These are phyloP conservation scores for Microplitis mediator DNA, from an alignment of 1,140 invertebrate genomes.

Conservation along the genomic window DNA sequence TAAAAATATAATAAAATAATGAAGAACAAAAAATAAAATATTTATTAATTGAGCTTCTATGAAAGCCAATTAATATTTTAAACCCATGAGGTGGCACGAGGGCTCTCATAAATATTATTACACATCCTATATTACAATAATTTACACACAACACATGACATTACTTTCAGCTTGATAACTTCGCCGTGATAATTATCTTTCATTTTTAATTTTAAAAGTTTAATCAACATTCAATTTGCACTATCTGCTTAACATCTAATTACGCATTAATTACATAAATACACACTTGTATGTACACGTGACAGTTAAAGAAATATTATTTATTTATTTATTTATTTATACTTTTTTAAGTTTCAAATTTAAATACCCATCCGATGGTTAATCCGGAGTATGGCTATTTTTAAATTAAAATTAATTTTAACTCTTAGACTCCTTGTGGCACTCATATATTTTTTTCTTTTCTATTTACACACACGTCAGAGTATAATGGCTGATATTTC, in stretches of 20 bases:
- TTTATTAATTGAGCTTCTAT: background rate
- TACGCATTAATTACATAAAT: slow-evolving; percentile 64
- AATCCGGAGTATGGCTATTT: background rate
- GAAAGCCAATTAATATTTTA: slow-evolving; percentile 1
- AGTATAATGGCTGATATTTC: slow-evolving; percentile 40
- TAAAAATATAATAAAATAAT: too few species aligned
- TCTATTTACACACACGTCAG: slow-evolving; percentile 47
- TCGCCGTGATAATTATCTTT: background rate
- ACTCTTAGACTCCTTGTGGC: slow-evolving; percentile 22
- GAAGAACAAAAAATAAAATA: too few species aligned
- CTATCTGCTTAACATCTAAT: slow-evolving; percentile 39
- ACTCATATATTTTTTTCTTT: background rate
- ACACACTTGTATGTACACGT: slow-evolving; percentile 56
- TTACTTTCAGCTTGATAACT: background rate
- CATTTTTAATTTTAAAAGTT: slow-evolving; percentile 6
- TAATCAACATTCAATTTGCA: slow-evolving; percentile 5
- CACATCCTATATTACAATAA: slow-evolving; percentile 36
- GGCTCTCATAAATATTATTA: slow-evolving; percentile 35
- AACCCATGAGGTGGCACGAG: background rate
- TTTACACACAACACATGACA: slow-evolving; percentile 26
- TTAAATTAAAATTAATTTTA: background rate
- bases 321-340: slow-evolving; percentile 5
- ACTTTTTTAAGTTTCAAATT: background rate
- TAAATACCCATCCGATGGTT: background rate
- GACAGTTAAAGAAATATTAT: slow-evolving; percentile 26